These are phyloP conservation scores for Bovichtus diacanthus DNA, from an alignment of 2,797 vertebrate species.

Conservation along the genomic window DNA sequence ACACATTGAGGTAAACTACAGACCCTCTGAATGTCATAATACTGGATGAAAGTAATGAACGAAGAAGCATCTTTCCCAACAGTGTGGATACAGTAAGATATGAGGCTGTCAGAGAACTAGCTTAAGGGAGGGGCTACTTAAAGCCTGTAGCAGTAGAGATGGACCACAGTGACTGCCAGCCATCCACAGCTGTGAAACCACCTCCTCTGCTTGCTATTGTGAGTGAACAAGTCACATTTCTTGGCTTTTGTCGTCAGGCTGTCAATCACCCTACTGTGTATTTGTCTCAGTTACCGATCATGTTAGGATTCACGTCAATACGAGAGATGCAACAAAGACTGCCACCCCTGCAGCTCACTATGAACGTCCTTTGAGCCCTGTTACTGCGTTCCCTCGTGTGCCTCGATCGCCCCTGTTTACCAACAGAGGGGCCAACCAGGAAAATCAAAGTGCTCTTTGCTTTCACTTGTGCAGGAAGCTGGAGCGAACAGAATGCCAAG, in stretches of 20 bases:
- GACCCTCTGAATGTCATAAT: neutral
- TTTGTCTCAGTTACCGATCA: constrained; percentile 12
- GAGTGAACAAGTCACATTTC: constrained; percentile 26
- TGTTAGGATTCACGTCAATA: constrained; percentile 16
- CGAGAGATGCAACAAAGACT: constrained; percentile 25
- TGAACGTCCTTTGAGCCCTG: constrained; percentile 20
- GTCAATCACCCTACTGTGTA: neutral
- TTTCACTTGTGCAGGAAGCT: constrained; percentile 77
- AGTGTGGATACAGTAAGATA: constrained; percentile 30
- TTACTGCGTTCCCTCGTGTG: constrained; percentile 54
- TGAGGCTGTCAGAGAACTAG: constrained; percentile 50
- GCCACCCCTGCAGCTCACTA: constrained; percentile 19
- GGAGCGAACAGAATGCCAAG: constrained; percentile 83
- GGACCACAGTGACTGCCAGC: constrained; percentile 43
- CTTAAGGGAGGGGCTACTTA: constrained; percentile 69
- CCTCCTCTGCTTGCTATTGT: constrained; percentile 13
- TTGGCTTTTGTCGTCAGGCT: constrained; percentile 5
- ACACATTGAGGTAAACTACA: neutral
- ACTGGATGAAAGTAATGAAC: neutral
- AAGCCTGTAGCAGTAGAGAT: constrained; percentile 45
- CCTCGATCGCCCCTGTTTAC: constrained; percentile 72
- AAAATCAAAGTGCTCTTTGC: constrained; percentile 84
- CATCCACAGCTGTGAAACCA: constrained; percentile 66
- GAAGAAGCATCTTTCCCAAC: constrained; percentile 15
- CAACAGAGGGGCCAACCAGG: constrained; percentile 69